A percentile compares a stretch with the other conserved stretches of the same genome.
These are phyloP conservation scores for Mormyrus iriodes DNA, from an alignment of 2,113 vertebrate species.

Conservation along the genomic window DNA sequence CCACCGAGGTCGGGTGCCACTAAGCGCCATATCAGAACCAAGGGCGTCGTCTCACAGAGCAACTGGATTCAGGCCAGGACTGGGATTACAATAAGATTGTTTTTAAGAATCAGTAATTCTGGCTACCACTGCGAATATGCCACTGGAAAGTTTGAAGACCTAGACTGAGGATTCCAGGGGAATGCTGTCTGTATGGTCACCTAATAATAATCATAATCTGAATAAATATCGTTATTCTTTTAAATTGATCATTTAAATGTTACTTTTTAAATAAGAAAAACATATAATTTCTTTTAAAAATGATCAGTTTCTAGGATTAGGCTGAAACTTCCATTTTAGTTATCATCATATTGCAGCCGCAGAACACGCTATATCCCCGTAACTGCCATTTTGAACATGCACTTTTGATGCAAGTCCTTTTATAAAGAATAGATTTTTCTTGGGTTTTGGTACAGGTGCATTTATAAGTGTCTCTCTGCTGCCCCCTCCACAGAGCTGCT, in stretches of 20 bases:
- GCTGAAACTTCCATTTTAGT: background rate
- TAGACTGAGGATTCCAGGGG: background rate
- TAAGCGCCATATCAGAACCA: background rate
- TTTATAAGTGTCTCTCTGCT: constrained; percentile 20
- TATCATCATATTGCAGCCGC: background rate
- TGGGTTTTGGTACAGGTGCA: background rate
- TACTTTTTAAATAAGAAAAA: background rate
- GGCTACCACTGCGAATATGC: background rate
- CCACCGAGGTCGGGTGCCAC: constrained; percentile 74
- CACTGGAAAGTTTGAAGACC: background rate
- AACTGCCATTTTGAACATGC: background rate
- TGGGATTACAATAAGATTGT: background rate
- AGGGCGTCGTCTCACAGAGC: background rate
- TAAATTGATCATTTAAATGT: background rate
- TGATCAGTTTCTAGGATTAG: background rate
- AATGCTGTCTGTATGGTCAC: background rate
- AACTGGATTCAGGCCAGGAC: background rate
- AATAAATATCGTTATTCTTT: background rate
- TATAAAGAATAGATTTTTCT: background rate
- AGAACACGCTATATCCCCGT: background rate
- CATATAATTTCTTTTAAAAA: background rate
- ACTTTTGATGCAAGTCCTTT: background rate
- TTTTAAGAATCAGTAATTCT: background rate
- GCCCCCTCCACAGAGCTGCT: constrained; percentile 69
- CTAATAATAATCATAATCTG: background rate